Evolutionary conservation across 35 echinoderm and acorn worm genomes (phyloP), one percentile per base, ranked within the genome.

Genomic region (Chiridota heheva): DNA sequence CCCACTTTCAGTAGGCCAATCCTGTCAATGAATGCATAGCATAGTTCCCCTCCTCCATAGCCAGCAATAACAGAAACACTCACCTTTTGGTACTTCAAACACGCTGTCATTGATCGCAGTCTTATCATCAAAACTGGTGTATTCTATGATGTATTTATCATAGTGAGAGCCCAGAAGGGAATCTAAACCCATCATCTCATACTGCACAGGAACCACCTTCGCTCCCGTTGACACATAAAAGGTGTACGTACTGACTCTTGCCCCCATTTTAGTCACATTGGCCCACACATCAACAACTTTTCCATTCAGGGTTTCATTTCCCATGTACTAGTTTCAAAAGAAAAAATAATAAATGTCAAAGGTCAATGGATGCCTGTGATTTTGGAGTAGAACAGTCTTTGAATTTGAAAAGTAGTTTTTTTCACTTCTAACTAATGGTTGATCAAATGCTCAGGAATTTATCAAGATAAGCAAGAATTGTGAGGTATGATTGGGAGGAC

Each of bases 101-200:
- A 39, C 36, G 0, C 38, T 47, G 0, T 65, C 69, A 39, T 69
- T 22, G 7, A 96, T 81, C 2, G 51, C 28, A 13, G 77, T 72
- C 7, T 43, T 80, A 13, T 88, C 81, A 35, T 90, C 87, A 62
- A 63, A 96, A 45, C 73, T 81, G 13, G 65, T 41, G 42, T 86
- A 96, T 24, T 96, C 92, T 0, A 96, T 67, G 40, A 76, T 57
- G 36, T 96, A 96, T 40, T 86, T 85, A 44, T 96, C 92, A 58
- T 67, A 96, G 53, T 96, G 92, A 10, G 92, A 96, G 2, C 92
- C 92, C 1, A 96, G 12, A 0, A 96, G 78, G 4, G 81, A 81
- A 65, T 96, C 87, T 43, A 36, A 82, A 2, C 92, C 92, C 77
- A 82, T 75, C 92, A 96, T 96, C 53, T 78, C 51, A 71, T 96